These are phyloP conservation scores for Seladonia tumulorum DNA, from an alignment of 2,888 invertebrate genomes.

Conservation along the genomic window DNA sequence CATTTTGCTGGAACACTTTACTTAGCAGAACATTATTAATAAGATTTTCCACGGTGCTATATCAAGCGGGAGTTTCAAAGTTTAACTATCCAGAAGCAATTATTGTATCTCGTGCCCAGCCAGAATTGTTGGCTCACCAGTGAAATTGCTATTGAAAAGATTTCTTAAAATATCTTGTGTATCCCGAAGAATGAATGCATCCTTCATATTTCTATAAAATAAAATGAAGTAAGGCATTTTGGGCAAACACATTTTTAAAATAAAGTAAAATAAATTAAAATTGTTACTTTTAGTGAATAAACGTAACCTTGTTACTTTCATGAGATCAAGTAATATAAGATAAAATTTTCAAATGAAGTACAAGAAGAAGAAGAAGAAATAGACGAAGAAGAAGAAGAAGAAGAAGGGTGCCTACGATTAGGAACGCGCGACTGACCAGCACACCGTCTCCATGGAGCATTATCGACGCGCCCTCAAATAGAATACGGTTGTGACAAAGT, in stretches of 20 bases:
- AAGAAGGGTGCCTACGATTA: not conserved
- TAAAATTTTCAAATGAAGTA: not conserved
- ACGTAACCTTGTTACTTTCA: too few species aligned
- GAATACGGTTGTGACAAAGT: not conserved
- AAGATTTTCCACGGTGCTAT: not conserved
- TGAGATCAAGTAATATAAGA: too few species aligned
- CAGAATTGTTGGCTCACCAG: not conserved
- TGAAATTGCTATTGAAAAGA: not conserved
- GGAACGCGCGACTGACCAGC: not conserved
- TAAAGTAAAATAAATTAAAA: too few species aligned
- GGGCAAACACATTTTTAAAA: not conserved
- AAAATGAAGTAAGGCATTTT: not conserved
- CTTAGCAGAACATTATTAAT: not conserved
- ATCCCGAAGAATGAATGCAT: not conserved
- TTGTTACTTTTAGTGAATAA: too few species aligned
- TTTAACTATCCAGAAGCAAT: not conserved
- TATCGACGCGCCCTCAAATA: conserved; percentile 5
- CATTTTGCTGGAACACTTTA: not conserved
- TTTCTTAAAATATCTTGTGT: not conserved
- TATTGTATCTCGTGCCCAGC: not conserved
- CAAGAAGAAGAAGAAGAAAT: not conserved
- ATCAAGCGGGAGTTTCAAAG: not conserved
- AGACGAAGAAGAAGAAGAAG: too few species aligned
- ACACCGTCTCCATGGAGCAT: not conserved
- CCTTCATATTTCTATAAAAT: not conserved